Conservation (phyloP, 2,888 invertebrate species). For the Drosophila multiciliata region DNA sequence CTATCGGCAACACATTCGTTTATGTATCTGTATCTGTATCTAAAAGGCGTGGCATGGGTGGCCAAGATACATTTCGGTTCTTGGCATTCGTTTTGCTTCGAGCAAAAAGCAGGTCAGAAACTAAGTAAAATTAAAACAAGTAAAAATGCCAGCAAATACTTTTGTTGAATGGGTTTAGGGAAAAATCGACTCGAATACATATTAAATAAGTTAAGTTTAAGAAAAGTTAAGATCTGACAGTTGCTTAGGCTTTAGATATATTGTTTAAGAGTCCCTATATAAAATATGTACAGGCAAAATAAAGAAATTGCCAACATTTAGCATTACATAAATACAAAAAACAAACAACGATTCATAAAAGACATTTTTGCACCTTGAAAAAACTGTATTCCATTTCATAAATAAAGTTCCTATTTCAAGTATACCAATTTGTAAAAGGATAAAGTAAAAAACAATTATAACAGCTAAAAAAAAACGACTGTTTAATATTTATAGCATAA, state of each 20-base stretch:
- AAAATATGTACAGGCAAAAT: neutral
- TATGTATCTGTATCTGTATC: slow-evolving; percentile 31
- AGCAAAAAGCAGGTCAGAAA: slow-evolving; percentile 26
- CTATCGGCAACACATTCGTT: slow-evolving; percentile 51
- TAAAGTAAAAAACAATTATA: no score
- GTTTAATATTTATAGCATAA: no score
- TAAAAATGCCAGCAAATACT: neutral
- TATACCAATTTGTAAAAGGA: no score
- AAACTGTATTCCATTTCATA: no score
- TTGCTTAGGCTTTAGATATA: neutral
- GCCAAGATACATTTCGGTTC: slow-evolving; percentile 18
- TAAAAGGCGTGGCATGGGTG: slow-evolving; percentile 70
- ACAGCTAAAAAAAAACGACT: no score
- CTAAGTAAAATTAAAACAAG: neutral
- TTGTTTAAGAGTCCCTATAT: neutral
- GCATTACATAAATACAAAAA: no score
- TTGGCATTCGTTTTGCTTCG: neutral
- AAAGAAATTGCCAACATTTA: neutral
- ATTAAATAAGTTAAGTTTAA: neutral
- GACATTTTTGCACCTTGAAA: no score
- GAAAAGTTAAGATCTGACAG: neutral
- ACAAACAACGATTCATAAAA: neutral
- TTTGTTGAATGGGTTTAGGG: neutral
- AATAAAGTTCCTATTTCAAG: no score
- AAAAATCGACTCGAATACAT: neutral